phyloP scores from a whole-genome alignment of 1,140 invertebrate species.

The Bombus superbus region DNA sequence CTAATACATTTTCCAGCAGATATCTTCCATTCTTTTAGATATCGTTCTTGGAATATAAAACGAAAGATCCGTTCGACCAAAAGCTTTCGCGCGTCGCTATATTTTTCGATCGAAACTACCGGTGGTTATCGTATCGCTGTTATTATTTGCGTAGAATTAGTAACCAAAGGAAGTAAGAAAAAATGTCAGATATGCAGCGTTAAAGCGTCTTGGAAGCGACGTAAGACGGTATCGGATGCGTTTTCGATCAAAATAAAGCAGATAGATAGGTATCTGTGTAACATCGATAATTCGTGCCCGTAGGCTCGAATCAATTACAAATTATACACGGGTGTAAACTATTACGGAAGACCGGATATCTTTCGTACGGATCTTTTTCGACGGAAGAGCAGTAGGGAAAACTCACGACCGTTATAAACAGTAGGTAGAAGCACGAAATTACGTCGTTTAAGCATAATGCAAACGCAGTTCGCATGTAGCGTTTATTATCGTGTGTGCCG shows the following conservation, averaged over 20 bases:
- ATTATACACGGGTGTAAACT: conserved; percentile 62
- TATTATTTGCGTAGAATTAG: no score
- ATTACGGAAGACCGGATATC: conserved; percentile 54
- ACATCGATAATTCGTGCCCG: conserved; percentile 55
- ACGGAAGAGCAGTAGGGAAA: conserved; percentile 30
- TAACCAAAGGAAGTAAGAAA: no score
- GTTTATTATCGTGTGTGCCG: conserved; percentile 49
- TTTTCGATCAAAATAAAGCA: neutral
- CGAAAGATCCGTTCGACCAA: no score
- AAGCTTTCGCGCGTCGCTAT: no score
- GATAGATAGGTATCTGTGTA: conserved; percentile 30
- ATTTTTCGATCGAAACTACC: no score
- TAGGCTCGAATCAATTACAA: conserved; percentile 51
- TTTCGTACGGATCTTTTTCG: conserved; percentile 20
- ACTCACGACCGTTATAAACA: conserved; percentile 49
- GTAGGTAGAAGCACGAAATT: conserved; percentile 50
- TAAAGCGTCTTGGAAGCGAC: neutral
- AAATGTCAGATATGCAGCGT: neutral
- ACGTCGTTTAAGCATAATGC: conserved; percentile 61
- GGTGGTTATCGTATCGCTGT: no score
- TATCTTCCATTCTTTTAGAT: no score
- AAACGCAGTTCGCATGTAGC: conserved; percentile 32
- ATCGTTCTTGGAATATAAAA: no score
- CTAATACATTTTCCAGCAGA: no score
- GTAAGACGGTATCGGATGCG: no score